Base-by-base conservation (phyloP, 37 sponge, comb jelly and placozoan species). In the Spongilla lacustris region DNA sequence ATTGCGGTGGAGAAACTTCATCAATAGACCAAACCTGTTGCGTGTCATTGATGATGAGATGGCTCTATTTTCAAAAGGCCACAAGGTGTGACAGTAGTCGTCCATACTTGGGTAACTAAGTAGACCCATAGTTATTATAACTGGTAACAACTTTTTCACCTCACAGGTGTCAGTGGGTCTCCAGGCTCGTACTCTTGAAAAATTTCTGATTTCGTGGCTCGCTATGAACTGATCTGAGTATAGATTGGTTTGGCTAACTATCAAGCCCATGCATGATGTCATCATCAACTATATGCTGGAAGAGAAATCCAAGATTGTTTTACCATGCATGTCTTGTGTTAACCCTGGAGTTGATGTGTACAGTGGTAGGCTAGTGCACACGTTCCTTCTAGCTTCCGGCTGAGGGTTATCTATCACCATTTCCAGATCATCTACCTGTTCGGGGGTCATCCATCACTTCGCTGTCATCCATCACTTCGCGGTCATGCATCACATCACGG, bases 1-100 rank as follows among this genome's bases (percentile, higher is more conserved):
- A 66, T 69, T 80, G 2, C 80, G 72, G 73, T 86, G 87, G 31
- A 86, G 71, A 69, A 79, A 86, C 26, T 25, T 30, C 28, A 86
- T 25, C n/a, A 81, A 30, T 36, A 86, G 75, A 26, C 50, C 49
- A 58, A 81, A 86, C 34, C 87, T 27, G 46, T 86, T 66, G 25
- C 87, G 73, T 23, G 34, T 69, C 87, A 86, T 80, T 21, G 70
- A 26, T 33, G 71, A 36, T 13, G 58, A 37, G 68, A 80, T 83
- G 36, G 74, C 68, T 32, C 32, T 24, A 28, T 69, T 86, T 12
- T 30, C 81, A 68, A 73, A 86, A 21, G 76, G 74, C 80, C 81
- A 80, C 12, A 33, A 4, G 6, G 80, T 80, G 14, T 29, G 50
- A 81, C 87, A 86, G 72, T 67, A 69, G 46, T 79, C 81, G 2